Evolutionary conservation across 2,888 invertebrate species (phyloP).

Genomic region (Mellilla xanthometata): DNA sequence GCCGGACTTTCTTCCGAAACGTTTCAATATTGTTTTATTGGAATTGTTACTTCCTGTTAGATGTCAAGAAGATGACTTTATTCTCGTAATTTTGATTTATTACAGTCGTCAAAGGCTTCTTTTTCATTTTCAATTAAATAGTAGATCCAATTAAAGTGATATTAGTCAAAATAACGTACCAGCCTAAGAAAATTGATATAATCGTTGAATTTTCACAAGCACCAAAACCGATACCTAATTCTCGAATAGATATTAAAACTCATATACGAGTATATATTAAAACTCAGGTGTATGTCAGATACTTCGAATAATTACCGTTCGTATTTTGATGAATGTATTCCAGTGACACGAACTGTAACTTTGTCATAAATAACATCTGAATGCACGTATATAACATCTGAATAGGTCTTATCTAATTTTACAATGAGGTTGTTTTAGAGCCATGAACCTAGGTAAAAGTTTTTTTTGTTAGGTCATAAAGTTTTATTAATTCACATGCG

Average conservation of each 20-base stretch:
- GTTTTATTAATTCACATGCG: no score
- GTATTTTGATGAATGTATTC: slow-evolving; percentile 37
- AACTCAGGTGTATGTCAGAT: slow-evolving; percentile 24
- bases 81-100: slow-evolving; percentile 1
- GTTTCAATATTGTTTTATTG: slow-evolving; percentile 12
- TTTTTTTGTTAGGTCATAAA: no score
- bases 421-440: not conserved
- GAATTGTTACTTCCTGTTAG: slow-evolving; percentile 7
- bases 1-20: not conserved
- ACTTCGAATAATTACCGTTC: slow-evolving; percentile 32
- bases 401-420: no score
- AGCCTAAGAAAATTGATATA: not conserved
- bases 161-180: slow-evolving; percentile 1
- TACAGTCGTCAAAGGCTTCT: not conserved
- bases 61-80: slow-evolving; percentile 1
- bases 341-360: slow-evolving; percentile 36
- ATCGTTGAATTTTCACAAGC: not conserved
- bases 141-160: no score
- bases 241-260: slow-evolving; percentile 29
- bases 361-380: slow-evolving; percentile 18
- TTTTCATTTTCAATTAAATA: not conserved
- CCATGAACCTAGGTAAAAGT: no score
- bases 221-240: slow-evolving; percentile 8
- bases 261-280: no score
- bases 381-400: not conserved